A percentile compares a stretch with the other conserved stretches of the same genome.
Conservation (phyloP, 2,888 invertebrate genomes). For the Quadriops clusia region DNA sequence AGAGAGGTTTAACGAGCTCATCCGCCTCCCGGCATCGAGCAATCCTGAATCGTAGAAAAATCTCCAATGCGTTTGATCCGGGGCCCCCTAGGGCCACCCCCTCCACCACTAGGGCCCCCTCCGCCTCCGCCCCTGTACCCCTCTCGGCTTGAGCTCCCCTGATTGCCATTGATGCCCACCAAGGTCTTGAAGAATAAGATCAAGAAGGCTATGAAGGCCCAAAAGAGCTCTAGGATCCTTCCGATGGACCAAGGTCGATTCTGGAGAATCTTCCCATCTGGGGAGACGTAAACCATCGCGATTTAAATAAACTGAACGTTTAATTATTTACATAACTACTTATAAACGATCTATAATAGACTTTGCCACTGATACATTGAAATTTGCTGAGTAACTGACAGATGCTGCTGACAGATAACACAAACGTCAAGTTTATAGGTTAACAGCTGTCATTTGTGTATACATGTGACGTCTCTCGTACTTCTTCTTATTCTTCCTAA, state of each 20-base stretch:
- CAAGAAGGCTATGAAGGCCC: constrained; percentile 43
- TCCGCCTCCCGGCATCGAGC: constrained; percentile 26
- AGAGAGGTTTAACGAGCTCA: constrained; percentile 25
- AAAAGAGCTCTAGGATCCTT: constrained; percentile 39
- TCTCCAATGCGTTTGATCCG: constrained; percentile 20
- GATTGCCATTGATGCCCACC: constrained; percentile 22
- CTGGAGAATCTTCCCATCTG: constrained; percentile 45
- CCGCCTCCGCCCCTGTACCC: constrained; percentile 20
- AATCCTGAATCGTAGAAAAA: constrained; percentile 23
- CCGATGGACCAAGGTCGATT: constrained; percentile 38
- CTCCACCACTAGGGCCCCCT: constrained; percentile 23
- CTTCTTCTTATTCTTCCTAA: too few species aligned
- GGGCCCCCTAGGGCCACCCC: constrained; percentile 18
- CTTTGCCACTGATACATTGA: too few species aligned
- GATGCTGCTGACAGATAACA: too few species aligned
- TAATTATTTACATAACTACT: too few species aligned
- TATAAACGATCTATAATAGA: too few species aligned
- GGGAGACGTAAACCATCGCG: too few species aligned
- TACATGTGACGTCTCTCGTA: too few species aligned
- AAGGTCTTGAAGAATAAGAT: constrained; percentile 35
- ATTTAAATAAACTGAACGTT: too few species aligned
- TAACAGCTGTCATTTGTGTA: too few species aligned
- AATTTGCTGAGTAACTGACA: too few species aligned
- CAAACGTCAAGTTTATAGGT: too few species aligned
- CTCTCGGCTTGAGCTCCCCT: constrained; percentile 13